Conservation (phyloP, 2,113 vertebrate species). For the Cricetomys ansorgei region DNA sequence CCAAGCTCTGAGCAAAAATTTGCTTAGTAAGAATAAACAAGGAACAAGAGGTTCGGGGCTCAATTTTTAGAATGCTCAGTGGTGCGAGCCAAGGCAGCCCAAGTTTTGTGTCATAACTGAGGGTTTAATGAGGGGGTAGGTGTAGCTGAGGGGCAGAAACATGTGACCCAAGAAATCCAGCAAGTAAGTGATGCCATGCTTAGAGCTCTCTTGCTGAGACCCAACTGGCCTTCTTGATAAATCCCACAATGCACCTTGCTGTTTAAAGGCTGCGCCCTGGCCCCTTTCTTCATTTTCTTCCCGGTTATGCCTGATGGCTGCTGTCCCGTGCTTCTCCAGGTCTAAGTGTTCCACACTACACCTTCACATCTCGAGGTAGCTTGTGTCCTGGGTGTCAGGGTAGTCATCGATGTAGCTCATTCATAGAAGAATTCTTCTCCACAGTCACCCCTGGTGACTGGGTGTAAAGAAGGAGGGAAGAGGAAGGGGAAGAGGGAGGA, state of each 20-base stretch:
- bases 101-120: not conserved
- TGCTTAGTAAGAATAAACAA: conserved; percentile 27
- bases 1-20: not conserved
- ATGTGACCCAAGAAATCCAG: not conserved
- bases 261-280: not conserved
- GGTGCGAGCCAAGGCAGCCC: not conserved
- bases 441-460: not conserved
- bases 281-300: not conserved
- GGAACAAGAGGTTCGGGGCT: not conserved
- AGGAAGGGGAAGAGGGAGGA: conserved; percentile 77
- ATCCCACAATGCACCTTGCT: not conserved
- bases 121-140: not conserved
- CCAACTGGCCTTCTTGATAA: not conserved
- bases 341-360: not conserved
- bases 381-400: not conserved
- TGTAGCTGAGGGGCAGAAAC: not conserved
- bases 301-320: not conserved
- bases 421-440: not conserved
- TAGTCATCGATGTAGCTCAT: not conserved
- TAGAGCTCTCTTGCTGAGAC: not conserved
- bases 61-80: not conserved
- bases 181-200: not conserved
- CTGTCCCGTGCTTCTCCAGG: not conserved
- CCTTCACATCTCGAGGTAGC: not conserved
- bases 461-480: too few relatives aligned